Conservation (phyloP, 2,113 vertebrate genomes). For the Lampris megalopsis region DNA sequence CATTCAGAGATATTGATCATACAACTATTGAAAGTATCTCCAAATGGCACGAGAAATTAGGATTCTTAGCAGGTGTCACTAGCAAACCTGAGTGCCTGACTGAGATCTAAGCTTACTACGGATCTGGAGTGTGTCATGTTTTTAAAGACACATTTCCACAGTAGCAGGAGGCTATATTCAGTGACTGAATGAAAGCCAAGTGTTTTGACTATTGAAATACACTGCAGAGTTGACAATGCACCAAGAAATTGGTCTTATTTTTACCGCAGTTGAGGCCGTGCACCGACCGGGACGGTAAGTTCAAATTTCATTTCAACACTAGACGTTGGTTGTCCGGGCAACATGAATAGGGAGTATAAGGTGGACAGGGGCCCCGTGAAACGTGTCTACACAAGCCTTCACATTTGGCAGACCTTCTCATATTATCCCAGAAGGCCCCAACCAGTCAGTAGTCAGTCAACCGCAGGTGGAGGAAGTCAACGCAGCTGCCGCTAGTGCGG, state of each 20-base stretch:
- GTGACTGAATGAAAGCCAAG: background rate
- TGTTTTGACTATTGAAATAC: background rate
- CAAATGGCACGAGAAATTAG: too few species aligned
- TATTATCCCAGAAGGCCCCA: slow-evolving; percentile 75
- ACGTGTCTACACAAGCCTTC: slow-evolving; percentile 76
- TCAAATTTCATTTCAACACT: slow-evolving; percentile 56
- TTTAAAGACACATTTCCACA: too few species aligned
- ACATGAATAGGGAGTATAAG: slow-evolving; percentile 46
- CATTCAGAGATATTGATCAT: background rate
- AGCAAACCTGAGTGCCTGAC: too few species aligned
- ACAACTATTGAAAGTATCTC: background rate
- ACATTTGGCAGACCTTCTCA: slow-evolving; percentile 53
- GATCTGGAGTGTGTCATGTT: too few species aligned
- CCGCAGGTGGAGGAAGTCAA: slow-evolving; percentile 85
- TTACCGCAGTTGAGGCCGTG: slow-evolving; percentile 48
- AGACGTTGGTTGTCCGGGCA: slow-evolving; percentile 76
- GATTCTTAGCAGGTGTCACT: too few species aligned
- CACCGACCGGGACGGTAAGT: slow-evolving; percentile 66
- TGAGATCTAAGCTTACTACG: too few species aligned
- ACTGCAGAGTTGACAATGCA: slow-evolving; percentile 53
- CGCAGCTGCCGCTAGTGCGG: slow-evolving; percentile 67
- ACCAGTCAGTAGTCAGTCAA: slow-evolving; percentile 68
- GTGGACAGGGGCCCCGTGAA: slow-evolving; percentile 58
- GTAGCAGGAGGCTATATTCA: too few species aligned
- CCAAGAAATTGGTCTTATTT: slow-evolving; percentile 55